Percentiles rank a stretch among this genome's conserved stretches.
phyloP scores from a whole-genome alignment of 2,797 vertebrate genomes.

The Myioborus melanocephalus region DNA sequence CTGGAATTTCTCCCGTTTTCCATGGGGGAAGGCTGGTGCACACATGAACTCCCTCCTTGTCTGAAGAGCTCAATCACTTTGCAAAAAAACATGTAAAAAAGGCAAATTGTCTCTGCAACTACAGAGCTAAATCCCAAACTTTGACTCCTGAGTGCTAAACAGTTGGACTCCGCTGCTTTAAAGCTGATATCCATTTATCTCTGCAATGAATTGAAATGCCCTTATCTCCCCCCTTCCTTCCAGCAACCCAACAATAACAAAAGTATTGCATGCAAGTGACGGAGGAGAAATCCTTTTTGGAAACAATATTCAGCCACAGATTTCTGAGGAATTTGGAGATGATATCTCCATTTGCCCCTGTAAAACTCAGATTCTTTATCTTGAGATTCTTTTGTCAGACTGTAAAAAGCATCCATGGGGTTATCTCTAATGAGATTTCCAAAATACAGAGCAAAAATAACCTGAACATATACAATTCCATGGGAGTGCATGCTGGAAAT shows the following conservation, averaged over 20 bases:
- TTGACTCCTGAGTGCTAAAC: background rate
- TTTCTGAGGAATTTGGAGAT: slow-evolving; percentile 22
- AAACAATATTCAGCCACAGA: slow-evolving; percentile 12
- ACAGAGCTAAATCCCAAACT: background rate
- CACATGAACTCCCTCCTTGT: fast-evolving
- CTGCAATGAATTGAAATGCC: background rate
- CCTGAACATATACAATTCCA: background rate
- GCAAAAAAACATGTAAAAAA: background rate
- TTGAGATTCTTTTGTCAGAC: background rate
- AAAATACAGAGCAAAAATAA: slow-evolving; percentile 26
- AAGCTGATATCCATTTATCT: slow-evolving; percentile 14
- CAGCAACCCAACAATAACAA: slow-evolving; percentile 29
- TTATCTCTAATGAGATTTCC: background rate
- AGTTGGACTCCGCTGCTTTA: background rate
- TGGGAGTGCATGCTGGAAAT: background rate
- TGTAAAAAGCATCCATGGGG: background rate
- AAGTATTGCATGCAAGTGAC: background rate
- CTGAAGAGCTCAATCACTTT: background rate
- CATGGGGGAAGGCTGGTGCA: background rate
- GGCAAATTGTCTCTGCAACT: background rate
- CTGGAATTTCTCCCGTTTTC: background rate
- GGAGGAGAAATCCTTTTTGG: slow-evolving; percentile 23
- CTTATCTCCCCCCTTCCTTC: slow-evolving; percentile 35
- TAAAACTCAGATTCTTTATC: background rate
- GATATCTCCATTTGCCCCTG: background rate